Evolutionary conservation across 2,113 vertebrate genomes (phyloP).

Genomic region (Physeter macrocephalus): DNA sequence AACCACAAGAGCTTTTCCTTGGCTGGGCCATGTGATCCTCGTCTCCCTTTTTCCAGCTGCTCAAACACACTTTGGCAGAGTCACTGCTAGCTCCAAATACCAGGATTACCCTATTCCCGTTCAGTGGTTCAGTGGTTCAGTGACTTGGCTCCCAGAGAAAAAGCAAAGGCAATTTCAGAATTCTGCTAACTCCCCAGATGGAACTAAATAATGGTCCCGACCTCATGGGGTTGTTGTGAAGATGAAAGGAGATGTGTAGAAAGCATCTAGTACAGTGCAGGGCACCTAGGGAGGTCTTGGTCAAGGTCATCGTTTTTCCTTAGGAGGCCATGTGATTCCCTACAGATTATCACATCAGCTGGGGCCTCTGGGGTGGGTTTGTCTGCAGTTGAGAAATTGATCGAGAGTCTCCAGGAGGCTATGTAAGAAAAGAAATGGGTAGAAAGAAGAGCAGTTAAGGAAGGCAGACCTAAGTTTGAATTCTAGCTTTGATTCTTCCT

Average conservation of each 20-base stretch:
- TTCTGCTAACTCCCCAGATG: neutral
- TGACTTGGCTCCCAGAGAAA: neutral
- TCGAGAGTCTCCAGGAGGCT: neutral
- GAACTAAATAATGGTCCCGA: neutral
- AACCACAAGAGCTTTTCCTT: slow-evolving; percentile 24
- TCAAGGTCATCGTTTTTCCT: neutral
- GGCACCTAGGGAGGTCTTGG: accelerated
- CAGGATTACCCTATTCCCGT: neutral
- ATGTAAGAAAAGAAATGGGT: neutral
- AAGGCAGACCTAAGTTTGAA: neutral
- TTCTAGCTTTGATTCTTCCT: neutral
- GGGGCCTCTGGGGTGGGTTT: neutral
- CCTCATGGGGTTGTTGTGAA: neutral
- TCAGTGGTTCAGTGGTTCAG: neutral
- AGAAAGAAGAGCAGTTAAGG: neutral
- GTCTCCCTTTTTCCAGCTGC: neutral
- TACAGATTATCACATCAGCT: accelerated
- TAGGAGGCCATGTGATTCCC: neutral
- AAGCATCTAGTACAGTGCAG: neutral
- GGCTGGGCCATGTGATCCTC: neutral
- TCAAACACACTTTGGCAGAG: neutral
- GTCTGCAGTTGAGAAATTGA: neutral
- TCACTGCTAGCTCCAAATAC: neutral
- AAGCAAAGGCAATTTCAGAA: slow-evolving; percentile 3
- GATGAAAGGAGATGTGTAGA: neutral